Percentiles rank a stretch among this genome's conserved stretches.
Conservation (phyloP, 1,140 invertebrate species). For the Leptoteleia sp. region DNA sequence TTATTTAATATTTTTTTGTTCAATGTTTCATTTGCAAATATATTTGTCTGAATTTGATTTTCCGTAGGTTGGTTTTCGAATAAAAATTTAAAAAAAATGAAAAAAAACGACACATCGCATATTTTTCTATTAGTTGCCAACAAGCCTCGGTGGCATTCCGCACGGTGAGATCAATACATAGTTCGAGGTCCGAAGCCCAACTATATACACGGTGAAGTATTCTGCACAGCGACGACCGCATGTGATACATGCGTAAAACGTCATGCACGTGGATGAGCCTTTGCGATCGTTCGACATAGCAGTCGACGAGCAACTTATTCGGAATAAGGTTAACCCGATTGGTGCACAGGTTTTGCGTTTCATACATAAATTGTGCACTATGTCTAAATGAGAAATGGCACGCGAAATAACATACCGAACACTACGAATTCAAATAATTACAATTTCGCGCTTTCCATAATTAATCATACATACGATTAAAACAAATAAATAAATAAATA, state of each 20-base stretch:
- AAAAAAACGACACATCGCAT: conserved; percentile 42
- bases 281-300: conserved; percentile 33
- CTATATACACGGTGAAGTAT: conserved; percentile 68
- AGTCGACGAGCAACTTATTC: conserved; percentile 49
- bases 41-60: not conserved
- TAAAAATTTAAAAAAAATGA: no score
- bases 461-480: no score
- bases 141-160: conserved; percentile 60
- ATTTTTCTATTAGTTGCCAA: conserved; percentile 56
- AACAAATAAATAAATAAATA: no score
- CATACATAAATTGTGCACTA: conserved; percentile 26
- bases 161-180: conserved; percentile 73
- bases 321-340: conserved; percentile 57
- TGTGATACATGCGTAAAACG: conserved; percentile 60
- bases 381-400: conserved; percentile 29
- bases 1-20: no score
- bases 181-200: conserved; percentile 75
- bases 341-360: conserved; percentile 50
- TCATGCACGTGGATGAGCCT: conserved; percentile 64
- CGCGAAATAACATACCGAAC: no score
- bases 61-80: conserved; percentile 6
- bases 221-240: conserved; percentile 57
- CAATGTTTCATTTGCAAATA: not conserved
- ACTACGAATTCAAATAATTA: no score
- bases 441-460: no score